Evolutionary conservation across 2,113 vertebrate species (phyloP), one percentile per base, ranked within the genome.

Genomic region (Neodon shergylaensis): DNA sequence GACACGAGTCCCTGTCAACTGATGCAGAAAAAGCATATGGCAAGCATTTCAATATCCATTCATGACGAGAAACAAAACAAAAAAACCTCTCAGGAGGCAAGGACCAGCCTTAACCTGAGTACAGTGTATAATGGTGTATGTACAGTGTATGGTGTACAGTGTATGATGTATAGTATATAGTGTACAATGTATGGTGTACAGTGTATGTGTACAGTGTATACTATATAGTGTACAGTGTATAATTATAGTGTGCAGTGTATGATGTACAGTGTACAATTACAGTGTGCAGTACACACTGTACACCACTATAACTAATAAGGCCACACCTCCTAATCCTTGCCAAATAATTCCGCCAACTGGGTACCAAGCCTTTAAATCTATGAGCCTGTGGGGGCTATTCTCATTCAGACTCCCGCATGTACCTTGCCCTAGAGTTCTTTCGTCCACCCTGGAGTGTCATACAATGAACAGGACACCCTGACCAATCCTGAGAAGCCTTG

Each of bases 41-140:
- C 63, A 74, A 88, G 78, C 61, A 26, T 90, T 61, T 77, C 92
- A 96, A 21, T 49, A 95, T 65, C 31, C 26, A 73, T 12, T 44
- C 76, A 54, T 21, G 17, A 58, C 24, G 65, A 81, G 82, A 79
- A 92, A 33, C 28, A 68, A 47, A 24, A 7, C 36, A 28, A 44
- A 81, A 81, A 49, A 63, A 44, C n/a, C 26, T 16, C 10, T 36
- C 24, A 47, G 47, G 12, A 88, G 81, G 83, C 7, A 77, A 28
- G 68, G 61, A 65, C 54, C 39, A 33, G n/a, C 79, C 66, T 24
- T 91, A 70, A 65, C n/a, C 52, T 24, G 58, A 36, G 73, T 68
- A 78, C 36, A 24, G 33, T 36, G 33, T n/a, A 54, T 54, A 54
- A 4, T 17, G 14, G 54, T 58, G 19, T 58, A 21, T 1, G 16